A percentile compares a stretch with the other conserved stretches of the same genome.
phyloP scores from a whole-genome alignment of 92 coral and sea anemone species.

The Parazoanthus swiftii region DNA sequence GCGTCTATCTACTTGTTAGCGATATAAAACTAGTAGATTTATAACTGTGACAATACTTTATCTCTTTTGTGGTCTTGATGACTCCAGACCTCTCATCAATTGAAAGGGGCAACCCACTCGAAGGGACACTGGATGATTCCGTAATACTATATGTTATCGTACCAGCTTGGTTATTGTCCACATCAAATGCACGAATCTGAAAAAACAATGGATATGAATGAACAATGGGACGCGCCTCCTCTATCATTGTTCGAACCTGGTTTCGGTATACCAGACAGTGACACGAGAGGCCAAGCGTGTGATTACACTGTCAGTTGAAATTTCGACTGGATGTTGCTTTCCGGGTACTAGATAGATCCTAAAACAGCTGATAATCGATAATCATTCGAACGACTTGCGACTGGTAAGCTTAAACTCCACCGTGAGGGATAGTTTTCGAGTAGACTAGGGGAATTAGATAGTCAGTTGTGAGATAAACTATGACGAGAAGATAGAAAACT shows the following conservation, averaged over 20 bases:
- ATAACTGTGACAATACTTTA: slow-evolving; percentile 43
- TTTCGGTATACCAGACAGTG: background rate
- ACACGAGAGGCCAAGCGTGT: too few species aligned
- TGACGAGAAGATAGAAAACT: background rate
- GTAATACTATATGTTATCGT: slow-evolving; percentile 63
- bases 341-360: too few species aligned
- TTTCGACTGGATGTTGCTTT: background rate
- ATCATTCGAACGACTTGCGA: too few species aligned
- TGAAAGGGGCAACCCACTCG: slow-evolving; percentile 61
- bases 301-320: background rate
- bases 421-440: background rate
- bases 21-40: too few species aligned
- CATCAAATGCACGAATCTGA: slow-evolving; percentile 76
- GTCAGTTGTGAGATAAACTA: background rate
- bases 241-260: background rate
- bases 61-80: slow-evolving; percentile 63
- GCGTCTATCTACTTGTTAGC: too few species aligned
- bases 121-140: slow-evolving; percentile 50
- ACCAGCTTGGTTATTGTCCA: slow-evolving; percentile 65
- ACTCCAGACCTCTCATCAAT: slow-evolving; percentile 58
- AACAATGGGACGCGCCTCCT: background rate
- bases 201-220: background rate
- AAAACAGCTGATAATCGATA: too few species aligned
- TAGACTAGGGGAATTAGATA: background rate
- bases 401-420: too few species aligned